These are phyloP conservation scores for Thunnus maccoyii DNA, from an alignment of 2,113 vertebrate species.

Conservation along the genomic window DNA sequence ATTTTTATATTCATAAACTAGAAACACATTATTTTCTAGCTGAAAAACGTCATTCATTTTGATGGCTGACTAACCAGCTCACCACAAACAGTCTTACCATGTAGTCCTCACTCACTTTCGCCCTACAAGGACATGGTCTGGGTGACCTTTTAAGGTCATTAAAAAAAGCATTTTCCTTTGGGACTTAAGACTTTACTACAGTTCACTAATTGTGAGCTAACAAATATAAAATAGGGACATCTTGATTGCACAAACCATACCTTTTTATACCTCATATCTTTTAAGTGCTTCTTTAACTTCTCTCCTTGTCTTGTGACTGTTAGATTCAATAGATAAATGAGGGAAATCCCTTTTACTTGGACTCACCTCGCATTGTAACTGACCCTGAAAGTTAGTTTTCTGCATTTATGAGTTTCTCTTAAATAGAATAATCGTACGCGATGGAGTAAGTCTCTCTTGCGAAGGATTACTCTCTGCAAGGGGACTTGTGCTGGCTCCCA, in stretches of 20 bases:
- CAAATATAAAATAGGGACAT: not conserved
- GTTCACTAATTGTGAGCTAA: no score
- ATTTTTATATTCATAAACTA: not conserved
- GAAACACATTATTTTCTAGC: not conserved
- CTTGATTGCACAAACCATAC: not conserved
- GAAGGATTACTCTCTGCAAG: no score
- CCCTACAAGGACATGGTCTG: not conserved
- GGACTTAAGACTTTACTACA: no score
- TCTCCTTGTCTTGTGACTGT: not conserved
- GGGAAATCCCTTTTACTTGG: not conserved
- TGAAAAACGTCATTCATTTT: not conserved
- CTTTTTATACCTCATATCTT: not conserved
- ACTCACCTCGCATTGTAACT: not conserved
- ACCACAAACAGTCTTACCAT: not conserved
- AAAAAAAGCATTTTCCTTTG: no score
- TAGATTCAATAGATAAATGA: not conserved
- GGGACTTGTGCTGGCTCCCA: not conserved
- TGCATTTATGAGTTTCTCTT: not conserved
- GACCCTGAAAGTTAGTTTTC: not conserved
- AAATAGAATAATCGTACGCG: not conserved
- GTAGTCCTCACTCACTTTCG: not conserved
- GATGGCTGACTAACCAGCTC: not conserved
- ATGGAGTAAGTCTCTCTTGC: not conserved
- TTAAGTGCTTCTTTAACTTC: not conserved
- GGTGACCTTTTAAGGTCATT: not conserved